Conservation (phyloP, 2,888 invertebrate genomes). For the Caenorhabditis macrosperma region DNA sequence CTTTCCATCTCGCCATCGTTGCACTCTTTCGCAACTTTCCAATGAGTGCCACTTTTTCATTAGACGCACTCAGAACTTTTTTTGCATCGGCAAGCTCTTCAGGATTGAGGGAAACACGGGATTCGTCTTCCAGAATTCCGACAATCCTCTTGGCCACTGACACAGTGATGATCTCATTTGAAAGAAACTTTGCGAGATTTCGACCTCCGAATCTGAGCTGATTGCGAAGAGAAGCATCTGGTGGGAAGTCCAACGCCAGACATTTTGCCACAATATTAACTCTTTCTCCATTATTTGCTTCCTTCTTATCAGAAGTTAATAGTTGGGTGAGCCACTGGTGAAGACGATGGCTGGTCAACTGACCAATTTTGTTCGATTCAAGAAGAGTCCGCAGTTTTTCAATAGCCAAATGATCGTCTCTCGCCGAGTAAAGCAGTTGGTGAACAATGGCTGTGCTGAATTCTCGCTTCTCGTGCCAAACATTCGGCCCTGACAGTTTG, state of each 20-base stretch:
- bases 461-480: constrained; percentile 39
- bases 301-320: constrained; percentile 6
- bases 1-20: constrained; percentile 52
- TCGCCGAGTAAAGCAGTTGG: constrained; percentile 26
- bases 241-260: constrained; percentile 36
- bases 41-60: constrained; percentile 41
- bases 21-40: constrained; percentile 45
- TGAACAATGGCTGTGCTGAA: constrained; percentile 50
- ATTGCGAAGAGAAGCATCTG: background rate
- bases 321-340: constrained; percentile 20
- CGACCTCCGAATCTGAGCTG: constrained; percentile 15
- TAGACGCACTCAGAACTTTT: constrained; percentile 1
- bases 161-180: constrained; percentile 43
- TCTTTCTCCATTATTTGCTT: background rate
- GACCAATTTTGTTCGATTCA: constrained; percentile 43
- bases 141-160: constrained; percentile 26
- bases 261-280: constrained; percentile 36
- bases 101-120: constrained; percentile 11
- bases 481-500: constrained; percentile 8
- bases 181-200: constrained; percentile 40
- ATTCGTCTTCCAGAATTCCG: constrained; percentile 29
- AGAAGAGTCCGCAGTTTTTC: constrained; percentile 40
- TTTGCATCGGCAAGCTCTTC: constrained; percentile 41
- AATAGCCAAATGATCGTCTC: constrained; percentile 43
- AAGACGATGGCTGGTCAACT: constrained; percentile 18